Conservation (phyloP, 2,888 invertebrate species). For the Drosophila testacea region DNA sequence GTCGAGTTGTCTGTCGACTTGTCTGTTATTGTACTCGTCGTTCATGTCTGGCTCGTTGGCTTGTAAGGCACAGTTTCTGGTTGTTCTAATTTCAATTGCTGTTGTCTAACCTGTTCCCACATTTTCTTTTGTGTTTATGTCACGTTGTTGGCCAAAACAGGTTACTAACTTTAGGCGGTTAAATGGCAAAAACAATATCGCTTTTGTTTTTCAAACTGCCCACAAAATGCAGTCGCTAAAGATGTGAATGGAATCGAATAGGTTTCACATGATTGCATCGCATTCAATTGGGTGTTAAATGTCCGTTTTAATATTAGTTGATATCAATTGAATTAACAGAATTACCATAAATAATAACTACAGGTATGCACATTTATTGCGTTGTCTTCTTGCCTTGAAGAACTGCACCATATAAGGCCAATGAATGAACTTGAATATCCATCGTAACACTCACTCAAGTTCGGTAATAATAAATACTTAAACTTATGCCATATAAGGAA, state of each 20-base stretch:
- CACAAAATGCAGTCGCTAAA: conserved; percentile 50
- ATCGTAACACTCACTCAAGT: conserved; percentile 19
- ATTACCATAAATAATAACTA: conserved; percentile 7
- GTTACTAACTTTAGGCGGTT: conserved; percentile 50
- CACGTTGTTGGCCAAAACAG: conserved; percentile 67
- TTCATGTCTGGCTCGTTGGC: conserved; percentile 27
- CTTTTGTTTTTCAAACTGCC: conserved; percentile 56
- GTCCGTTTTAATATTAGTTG: conserved; percentile 16
- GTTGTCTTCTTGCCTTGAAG: conserved; percentile 41
- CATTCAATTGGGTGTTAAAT: conserved; percentile 31
- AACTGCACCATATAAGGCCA: conserved; percentile 47
- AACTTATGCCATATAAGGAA: conserved; percentile 24
- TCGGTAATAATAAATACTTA: conserved; percentile 24
- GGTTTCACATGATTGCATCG: conserved; percentile 56
- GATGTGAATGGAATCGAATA: conserved; percentile 25
- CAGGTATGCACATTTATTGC: conserved; percentile 6
- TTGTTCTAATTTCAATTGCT: conserved; percentile 76
- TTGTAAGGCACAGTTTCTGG: conserved; percentile 68
- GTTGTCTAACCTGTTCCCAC: conserved; percentile 73
- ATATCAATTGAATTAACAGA: conserved; percentile 24
- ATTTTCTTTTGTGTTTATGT: conserved; percentile 73
- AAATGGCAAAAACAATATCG: conserved; percentile 68
- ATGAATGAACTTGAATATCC: conserved; percentile 36
- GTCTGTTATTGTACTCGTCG: conserved; percentile 17
- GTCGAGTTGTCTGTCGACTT: conserved; percentile 33